Conservation (phyloP, 2,888 invertebrate species). For the Mycalesis mineus region DNA sequence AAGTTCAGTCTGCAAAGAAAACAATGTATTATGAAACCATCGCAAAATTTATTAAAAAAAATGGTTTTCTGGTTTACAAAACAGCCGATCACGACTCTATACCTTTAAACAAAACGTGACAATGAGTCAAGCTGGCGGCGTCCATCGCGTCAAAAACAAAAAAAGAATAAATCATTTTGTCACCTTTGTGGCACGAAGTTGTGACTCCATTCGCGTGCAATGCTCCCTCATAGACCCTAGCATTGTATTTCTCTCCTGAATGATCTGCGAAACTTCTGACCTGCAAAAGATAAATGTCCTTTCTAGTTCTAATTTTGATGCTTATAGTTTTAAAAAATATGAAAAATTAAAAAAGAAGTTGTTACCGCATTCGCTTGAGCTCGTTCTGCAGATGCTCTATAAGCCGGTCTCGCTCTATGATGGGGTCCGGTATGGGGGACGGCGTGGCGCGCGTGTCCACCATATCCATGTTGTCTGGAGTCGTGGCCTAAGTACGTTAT, state of each 20-base stretch:
- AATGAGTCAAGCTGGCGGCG: too few relatives aligned
- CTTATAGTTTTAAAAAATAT: too few relatives aligned
- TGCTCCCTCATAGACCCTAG: slow-evolving; percentile 64
- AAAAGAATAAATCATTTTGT: background rate
- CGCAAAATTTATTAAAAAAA: too few relatives aligned
- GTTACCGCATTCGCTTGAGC: slow-evolving; percentile 82
- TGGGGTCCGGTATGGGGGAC: slow-evolving; percentile 64
- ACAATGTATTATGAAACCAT: too few relatives aligned
- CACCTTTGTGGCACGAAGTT: slow-evolving; percentile 58
- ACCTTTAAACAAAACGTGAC: too few relatives aligned
- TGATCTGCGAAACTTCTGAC: slow-evolving; percentile 58
- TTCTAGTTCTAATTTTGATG: too few relatives aligned
- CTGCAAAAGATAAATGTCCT: too few relatives aligned
- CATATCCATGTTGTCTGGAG: slow-evolving; percentile 52
- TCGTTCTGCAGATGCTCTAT: slow-evolving; percentile 90
- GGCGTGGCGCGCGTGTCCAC: slow-evolving; percentile 53
- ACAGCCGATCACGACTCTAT: too few relatives aligned
- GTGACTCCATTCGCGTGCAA: slow-evolving; percentile 57
- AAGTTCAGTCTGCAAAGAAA: slow-evolving; percentile 51
- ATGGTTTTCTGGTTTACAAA: too few relatives aligned
- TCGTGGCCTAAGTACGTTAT: slow-evolving; percentile 41
- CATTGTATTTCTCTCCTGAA: slow-evolving; percentile 65
- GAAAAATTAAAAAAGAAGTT: background rate
- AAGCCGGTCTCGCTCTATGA: slow-evolving; percentile 83
- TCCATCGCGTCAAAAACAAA: too few relatives aligned